Conservation (phyloP, 2,113 vertebrate genomes). For the Pica pica region DNA sequence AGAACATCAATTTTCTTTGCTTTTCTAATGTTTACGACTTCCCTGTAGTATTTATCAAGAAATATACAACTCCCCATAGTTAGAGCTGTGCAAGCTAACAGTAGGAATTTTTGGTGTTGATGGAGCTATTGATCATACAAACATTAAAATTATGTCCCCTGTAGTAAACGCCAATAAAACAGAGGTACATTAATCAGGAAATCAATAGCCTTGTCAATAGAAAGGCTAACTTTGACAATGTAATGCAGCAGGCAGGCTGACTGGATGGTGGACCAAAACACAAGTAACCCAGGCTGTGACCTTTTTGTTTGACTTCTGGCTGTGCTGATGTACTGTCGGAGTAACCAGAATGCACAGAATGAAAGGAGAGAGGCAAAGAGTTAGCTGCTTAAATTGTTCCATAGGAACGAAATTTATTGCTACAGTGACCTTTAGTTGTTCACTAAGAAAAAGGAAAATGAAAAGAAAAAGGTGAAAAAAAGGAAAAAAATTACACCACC, state of each 20-base stretch:
- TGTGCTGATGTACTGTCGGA: neutral
- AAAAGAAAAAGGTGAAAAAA: rapidly evolving
- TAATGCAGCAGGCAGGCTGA: conserved; percentile 67
- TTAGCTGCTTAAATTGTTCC: neutral
- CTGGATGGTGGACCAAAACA: conserved; percentile 45
- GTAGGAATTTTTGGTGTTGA: conserved; percentile 80
- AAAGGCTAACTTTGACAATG: conserved; percentile 72
- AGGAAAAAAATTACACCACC: rapidly evolving
- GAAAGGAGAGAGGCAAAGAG: neutral
- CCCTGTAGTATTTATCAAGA: conserved; percentile 57
- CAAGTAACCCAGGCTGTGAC: conserved; percentile 42
- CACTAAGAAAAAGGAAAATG: neutral
- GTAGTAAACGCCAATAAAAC: conserved; percentile 78
- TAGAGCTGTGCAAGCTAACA: conserved; percentile 68
- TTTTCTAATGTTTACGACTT: conserved; percentile 64
- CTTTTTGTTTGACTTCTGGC: conserved; percentile 41
- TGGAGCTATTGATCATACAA: conserved; percentile 86
- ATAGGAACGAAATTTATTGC: neutral
- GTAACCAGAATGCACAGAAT: neutral
- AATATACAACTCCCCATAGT: conserved; percentile 51
- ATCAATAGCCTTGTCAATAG: conserved; percentile 83
- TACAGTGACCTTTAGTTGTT: conserved; percentile 3
- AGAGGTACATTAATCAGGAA: conserved; percentile 89
- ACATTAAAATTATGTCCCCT: conserved; percentile 90
- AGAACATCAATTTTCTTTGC: conserved; percentile 56